A percentile compares a stretch with the other conserved stretches of the same genome.
These are phyloP conservation scores for Andrena bicolor DNA, from an alignment of 2,888 invertebrate species.

Conservation along the genomic window DNA sequence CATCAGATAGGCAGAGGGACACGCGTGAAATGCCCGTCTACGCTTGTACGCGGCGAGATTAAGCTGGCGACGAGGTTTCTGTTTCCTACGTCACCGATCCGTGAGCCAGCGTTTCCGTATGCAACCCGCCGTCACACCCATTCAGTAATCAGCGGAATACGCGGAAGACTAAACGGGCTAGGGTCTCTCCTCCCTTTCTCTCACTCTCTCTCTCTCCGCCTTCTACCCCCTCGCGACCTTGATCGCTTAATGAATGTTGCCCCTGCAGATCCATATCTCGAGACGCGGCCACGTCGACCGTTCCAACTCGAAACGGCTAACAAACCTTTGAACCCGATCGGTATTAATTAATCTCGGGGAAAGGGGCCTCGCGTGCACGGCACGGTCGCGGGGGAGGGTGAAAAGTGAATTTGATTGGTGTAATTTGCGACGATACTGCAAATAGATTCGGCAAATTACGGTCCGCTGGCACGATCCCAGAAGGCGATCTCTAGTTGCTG, in stretches of 20 bases:
- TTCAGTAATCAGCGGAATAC: conserved; percentile 42
- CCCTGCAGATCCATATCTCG: conserved; percentile 56
- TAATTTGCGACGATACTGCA: conserved; percentile 26
- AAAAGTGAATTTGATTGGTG: conserved; percentile 44
- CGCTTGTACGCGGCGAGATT: conserved; percentile 16
- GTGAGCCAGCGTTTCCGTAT: conserved; percentile 27
- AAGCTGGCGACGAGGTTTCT: conserved; percentile 17
- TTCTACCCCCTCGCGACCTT: conserved; percentile 56
- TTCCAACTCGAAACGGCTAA: background rate
- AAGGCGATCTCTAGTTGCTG: background rate
- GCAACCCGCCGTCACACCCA: background rate
- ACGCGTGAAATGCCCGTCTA: conserved; percentile 24
- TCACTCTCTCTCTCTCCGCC: background rate
- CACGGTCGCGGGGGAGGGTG: background rate
- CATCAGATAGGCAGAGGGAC: conserved; percentile 44
- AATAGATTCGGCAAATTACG: conserved; percentile 39
- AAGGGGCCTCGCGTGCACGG: background rate
- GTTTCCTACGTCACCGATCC: background rate
- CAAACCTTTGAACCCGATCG: conserved; percentile 46
- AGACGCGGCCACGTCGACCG: conserved; percentile 19
- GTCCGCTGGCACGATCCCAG: background rate
- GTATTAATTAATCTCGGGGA: conserved; percentile 47
- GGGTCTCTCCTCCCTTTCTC: background rate
- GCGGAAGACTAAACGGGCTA: conserved; percentile 42
- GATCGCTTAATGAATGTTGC: conserved; percentile 58